These are phyloP conservation scores for Asteroscopus sphinx DNA, from an alignment of 2,888 invertebrate species.

Conservation along the genomic window DNA sequence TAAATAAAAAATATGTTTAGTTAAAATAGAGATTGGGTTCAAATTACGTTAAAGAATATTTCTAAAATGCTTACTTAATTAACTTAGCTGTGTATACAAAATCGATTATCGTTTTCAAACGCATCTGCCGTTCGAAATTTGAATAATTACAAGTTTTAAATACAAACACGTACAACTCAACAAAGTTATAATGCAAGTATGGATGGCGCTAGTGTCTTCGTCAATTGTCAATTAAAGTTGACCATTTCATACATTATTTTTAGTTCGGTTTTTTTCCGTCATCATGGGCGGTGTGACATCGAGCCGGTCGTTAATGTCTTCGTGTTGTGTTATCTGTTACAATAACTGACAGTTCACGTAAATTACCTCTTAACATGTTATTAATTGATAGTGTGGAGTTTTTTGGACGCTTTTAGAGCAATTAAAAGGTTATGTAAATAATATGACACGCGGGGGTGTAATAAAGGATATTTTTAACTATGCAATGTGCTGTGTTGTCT, in stretches of 20 bases:
- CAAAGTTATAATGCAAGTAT: constrained; percentile 20
- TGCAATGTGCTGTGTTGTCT: not conserved
- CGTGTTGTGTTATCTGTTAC: constrained; percentile 71
- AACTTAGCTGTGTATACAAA: constrained; percentile 39
- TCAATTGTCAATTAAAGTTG: constrained; percentile 8
- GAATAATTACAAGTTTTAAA: constrained; percentile 81
- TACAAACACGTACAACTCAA: constrained; percentile 65
- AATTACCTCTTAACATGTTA: constrained; percentile 78
- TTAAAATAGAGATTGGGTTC: not conserved
- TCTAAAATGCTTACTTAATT: constrained; percentile 55
- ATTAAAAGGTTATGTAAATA: constrained; percentile 60
- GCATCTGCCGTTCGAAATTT: constrained; percentile 87
- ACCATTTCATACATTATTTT: constrained; percentile 25
- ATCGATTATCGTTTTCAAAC: constrained; percentile 69
- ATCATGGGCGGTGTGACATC: constrained; percentile 65
- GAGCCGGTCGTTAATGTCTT: constrained; percentile 71
- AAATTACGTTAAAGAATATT: constrained; percentile 10
- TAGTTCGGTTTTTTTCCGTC: constrained; percentile 42
- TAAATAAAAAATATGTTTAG: not conserved
- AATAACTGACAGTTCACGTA: constrained; percentile 78
- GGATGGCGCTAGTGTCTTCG: constrained; percentile 48
- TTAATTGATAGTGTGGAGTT: constrained; percentile 69
- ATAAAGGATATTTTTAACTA: constrained; percentile 47
- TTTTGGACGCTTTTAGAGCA: constrained; percentile 57
- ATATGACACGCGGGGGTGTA: constrained; percentile 51